These are phyloP conservation scores for Leptosomus discolor DNA, from an alignment of 2,113 vertebrate species.

Conservation along the genomic window DNA sequence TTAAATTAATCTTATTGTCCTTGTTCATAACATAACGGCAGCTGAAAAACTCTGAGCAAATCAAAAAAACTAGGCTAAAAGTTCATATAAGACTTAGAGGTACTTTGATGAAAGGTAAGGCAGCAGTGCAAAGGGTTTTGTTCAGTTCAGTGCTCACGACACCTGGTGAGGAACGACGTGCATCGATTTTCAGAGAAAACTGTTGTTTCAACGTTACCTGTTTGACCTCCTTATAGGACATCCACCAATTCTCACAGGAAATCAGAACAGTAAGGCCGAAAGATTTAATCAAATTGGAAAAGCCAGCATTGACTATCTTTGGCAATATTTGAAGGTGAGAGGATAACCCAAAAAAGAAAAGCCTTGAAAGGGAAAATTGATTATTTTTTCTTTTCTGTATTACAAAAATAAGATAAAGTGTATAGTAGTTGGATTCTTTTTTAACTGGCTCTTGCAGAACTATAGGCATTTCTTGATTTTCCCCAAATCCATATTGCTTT, in stretches of 20 bases:
- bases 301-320: not conserved
- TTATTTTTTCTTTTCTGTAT: not conserved
- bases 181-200: not conserved
- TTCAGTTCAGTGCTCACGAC: not conserved
- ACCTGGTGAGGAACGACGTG: not conserved
- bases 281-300: not conserved
- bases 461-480: not conserved
- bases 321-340: not conserved
- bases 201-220: not conserved
- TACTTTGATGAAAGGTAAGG: not conserved
- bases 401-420: not conserved
- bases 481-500: not conserved
- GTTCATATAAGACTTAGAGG: not conserved
- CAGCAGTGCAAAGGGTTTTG: not conserved
- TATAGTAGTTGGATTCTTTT: not conserved
- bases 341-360: not conserved
- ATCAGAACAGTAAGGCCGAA: not conserved
- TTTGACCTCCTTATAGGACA: not conserved
- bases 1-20: not conserved
- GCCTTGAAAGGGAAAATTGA: not conserved
- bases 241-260: not conserved
- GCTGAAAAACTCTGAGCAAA: not conserved
- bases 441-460: not conserved
- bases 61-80: not conserved
- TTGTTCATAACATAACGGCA: not conserved